phyloP scores from a whole-genome alignment of 2,113 vertebrate species.

The Lampris megalopsis region DNA sequence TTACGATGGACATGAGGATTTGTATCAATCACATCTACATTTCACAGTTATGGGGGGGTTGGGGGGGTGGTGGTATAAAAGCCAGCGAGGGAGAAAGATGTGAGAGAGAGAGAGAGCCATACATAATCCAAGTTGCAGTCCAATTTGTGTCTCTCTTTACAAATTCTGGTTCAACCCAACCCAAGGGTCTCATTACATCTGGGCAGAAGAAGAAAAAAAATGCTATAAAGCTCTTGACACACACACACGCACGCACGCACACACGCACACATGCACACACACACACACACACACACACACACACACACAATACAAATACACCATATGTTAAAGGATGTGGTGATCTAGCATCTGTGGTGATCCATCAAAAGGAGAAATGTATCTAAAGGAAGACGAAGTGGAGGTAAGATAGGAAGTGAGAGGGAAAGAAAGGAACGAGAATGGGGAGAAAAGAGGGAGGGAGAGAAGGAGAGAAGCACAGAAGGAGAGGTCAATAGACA shows the following conservation, averaged over 20 bases:
- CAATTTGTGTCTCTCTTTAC: neutral
- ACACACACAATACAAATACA: neutral
- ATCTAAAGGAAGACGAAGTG: neutral
- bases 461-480: constrained; percentile 29
- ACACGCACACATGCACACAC: neutral
- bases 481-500: neutral
- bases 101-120: too few relatives aligned
- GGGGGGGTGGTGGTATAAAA: too few relatives aligned
- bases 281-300: neutral
- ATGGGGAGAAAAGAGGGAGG: neutral
- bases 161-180: neutral
- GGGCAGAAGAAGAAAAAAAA: neutral
- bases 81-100: too few relatives aligned
- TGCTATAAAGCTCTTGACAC: neutral
- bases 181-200: neutral
- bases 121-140: neutral
- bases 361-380: constrained; percentile 10
- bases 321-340: neutral
- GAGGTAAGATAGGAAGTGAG: too few relatives aligned
- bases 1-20: too few relatives aligned
- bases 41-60: too few relatives aligned
- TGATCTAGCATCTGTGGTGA: constrained; percentile 22
- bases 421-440: neutral
- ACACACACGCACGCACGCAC: neutral
- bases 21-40: too few relatives aligned